Conservation (phyloP, 1,140 invertebrate species). For the Panulirus ornatus region DNA sequence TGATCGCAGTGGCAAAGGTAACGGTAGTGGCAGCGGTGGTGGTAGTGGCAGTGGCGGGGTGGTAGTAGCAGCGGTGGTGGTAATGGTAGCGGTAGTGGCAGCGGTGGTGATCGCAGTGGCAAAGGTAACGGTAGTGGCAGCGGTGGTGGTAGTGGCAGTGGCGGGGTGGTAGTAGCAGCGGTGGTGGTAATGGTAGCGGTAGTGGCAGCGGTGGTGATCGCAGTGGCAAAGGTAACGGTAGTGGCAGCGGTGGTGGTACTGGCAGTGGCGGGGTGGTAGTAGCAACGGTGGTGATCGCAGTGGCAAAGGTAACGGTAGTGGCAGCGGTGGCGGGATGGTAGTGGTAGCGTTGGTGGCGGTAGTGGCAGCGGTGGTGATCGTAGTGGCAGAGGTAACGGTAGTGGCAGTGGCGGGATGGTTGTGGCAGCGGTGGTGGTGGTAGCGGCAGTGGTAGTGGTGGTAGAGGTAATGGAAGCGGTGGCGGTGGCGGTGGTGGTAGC, state of each 20-base stretch:
- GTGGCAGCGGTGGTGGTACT: background rate
- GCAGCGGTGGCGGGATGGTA: background rate
- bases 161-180: no score
- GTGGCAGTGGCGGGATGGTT: background rate
- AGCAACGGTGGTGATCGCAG: background rate
- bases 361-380: background rate
- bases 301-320: background rate
- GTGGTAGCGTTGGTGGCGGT: background rate
- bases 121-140: background rate
- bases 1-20: no score
- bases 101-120: background rate
- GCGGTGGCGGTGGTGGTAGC: background rate
- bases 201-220: background rate
- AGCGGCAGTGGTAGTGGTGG: background rate
- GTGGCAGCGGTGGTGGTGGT: background rate
- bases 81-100: background rate
- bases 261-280: background rate
- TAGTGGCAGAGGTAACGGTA: background rate
- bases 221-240: background rate
- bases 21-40: no score
- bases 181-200: no score
- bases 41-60: background rate
- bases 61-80: background rate
- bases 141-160: no score
- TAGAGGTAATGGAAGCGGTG: background rate